A percentile compares a stretch with the other conserved stretches of the same genome.
Conservation (phyloP, 2,888 invertebrate genomes). For the Prostheceraeus crozeri region DNA sequence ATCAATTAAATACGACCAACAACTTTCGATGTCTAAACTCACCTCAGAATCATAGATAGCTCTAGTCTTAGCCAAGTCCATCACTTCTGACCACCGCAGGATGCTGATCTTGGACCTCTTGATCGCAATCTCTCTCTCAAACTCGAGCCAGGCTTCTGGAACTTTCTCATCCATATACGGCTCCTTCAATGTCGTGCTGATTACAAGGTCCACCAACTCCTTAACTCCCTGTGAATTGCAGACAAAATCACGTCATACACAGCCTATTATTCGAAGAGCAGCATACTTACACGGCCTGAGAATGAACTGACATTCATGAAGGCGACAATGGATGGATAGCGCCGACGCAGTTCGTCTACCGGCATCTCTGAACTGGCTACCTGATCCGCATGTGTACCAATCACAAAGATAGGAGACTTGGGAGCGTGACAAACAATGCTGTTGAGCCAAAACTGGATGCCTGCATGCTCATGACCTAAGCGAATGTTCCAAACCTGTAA, state of each 20-base stretch:
- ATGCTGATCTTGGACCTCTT: too few relatives aligned
- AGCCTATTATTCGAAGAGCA: too few relatives aligned
- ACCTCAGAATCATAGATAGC: slow-evolving; percentile 42
- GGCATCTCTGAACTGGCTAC: slow-evolving; percentile 48
- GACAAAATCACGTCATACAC: slow-evolving; percentile 20
- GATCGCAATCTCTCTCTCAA: too few relatives aligned
- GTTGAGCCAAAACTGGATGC: slow-evolving; percentile 56
- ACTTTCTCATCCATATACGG: slow-evolving; percentile 56
- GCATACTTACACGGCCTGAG: slow-evolving; percentile 46
- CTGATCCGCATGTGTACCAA: slow-evolving; percentile 55
- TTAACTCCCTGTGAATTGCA: slow-evolving; percentile 46
- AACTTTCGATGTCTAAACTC: too few relatives aligned
- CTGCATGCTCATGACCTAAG: slow-evolving; percentile 55
- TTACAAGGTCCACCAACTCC: slow-evolving; percentile 44
- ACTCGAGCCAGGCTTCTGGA: slow-evolving; percentile 52
- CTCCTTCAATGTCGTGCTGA: slow-evolving; percentile 48
- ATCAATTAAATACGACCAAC: too few relatives aligned
- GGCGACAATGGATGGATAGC: slow-evolving; percentile 52
- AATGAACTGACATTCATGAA: slow-evolving; percentile 54
- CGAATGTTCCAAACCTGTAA: slow-evolving; percentile 56
- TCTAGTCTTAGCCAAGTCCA: slow-evolving; percentile 37
- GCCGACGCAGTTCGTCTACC: slow-evolving; percentile 45
- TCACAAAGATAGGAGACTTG: slow-evolving; percentile 53
- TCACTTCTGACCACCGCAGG: slow-evolving; percentile 38
- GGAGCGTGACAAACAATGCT: slow-evolving; percentile 56